Base-by-base conservation (phyloP, 2,888 invertebrate genomes). In the Oxytorus armatus region DNA sequence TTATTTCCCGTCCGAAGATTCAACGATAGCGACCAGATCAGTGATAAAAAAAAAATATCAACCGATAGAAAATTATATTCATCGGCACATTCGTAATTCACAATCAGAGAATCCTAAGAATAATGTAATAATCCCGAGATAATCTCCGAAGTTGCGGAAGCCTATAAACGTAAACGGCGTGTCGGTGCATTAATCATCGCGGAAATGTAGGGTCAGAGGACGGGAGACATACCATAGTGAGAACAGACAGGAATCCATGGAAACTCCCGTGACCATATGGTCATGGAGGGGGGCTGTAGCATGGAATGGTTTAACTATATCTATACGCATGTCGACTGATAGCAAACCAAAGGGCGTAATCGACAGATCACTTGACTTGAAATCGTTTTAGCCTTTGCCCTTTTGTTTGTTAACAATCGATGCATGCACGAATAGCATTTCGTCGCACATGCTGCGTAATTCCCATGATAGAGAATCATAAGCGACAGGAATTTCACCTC, bases 371-470 rank as follows among this genome's bases (percentile, higher is more conserved):
- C 14, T 33, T 0, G 33, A n/a, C 14, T 4, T 14, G 16, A 8
- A 33, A 3, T 5, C 29, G 29, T 29, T 3, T 29, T 29, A 5
- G 3, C 29, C 5, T 16, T 8, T 33, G 16, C 8, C 55, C 33
- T 33, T 55, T 33, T 18, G 47, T 49, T 39, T 49, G 8, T 49
- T 18, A 18, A 18, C 10, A 49, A 18, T 49, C 39, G 39, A 21
- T 23, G n/a, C n/a, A n/a, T 11, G 29, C n/a, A 21, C 18, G 14
- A 21, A 18, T 14, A 65, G 47, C 57, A 29, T 11, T 53, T 0
- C 29, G 39, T 11, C 39, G 76, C 76, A 76, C 68, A 77, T 77
- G 77, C 44, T 53, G 47, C 63, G 47, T 55, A 70, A 70, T 77
- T 77, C 77, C 77, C 77, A 77, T 77, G 36, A 63, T 61, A 53